These are phyloP conservation scores for Thaleichthys pacificus DNA, from an alignment of 2,797 vertebrate species.

Conservation along the genomic window DNA sequence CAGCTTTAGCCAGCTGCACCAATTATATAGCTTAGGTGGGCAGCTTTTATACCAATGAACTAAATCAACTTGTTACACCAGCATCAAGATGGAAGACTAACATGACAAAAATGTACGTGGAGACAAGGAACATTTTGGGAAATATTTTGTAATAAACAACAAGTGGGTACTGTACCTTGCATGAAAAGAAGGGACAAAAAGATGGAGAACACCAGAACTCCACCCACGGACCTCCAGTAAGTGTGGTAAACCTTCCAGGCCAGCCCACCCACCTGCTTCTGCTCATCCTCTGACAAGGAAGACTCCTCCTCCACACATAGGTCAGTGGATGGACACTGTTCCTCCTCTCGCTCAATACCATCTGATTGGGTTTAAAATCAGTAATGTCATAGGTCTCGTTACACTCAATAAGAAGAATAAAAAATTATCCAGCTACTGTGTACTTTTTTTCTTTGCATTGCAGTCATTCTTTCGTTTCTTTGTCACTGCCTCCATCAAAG, in stretches of 20 bases:
- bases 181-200: constrained; percentile 86
- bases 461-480: constrained; percentile 52
- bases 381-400: background rate
- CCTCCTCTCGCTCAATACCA: constrained; percentile 30
- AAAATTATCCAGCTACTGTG: background rate
- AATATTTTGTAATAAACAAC: background rate
- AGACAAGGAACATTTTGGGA: background rate
- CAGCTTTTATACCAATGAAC: background rate
- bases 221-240: constrained; percentile 87
- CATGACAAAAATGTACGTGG: background rate
- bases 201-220: constrained; percentile 74
- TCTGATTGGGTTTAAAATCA: constrained; percentile 5
- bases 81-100: background rate
- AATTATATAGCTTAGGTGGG: background rate
- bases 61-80: background rate
- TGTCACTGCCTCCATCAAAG: constrained; percentile 79
- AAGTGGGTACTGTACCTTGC: constrained; percentile 80
- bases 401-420: no score
- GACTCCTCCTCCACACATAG: constrained; percentile 32
- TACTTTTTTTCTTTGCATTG: constrained; percentile 70
- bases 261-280: constrained; percentile 87
- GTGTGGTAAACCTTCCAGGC: constrained; percentile 85
- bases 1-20: no score
- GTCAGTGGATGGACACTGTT: constrained; percentile 36
- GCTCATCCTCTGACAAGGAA: constrained; percentile 75